Conservation (phyloP, 2,797 vertebrate species). For the Eptatretus atami region DNA sequence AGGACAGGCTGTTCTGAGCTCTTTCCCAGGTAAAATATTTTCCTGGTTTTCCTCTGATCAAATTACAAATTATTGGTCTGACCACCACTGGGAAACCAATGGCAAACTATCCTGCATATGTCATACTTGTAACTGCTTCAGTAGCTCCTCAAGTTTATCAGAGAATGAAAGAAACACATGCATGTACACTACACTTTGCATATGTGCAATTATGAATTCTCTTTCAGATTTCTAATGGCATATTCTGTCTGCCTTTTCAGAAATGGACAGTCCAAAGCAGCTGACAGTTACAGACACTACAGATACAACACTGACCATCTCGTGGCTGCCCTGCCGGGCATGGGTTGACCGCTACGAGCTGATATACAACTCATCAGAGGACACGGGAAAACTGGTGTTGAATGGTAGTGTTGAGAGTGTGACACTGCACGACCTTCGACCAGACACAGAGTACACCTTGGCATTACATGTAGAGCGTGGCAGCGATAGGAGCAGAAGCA, state of each 20-base stretch:
- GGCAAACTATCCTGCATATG: neutral
- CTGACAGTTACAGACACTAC: constrained; percentile 64
- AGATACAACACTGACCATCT: constrained; percentile 53
- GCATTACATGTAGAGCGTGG: constrained; percentile 37
- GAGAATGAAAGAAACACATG: too few relatives aligned
- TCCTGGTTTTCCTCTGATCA: too few relatives aligned
- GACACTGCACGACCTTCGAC: constrained; percentile 32
- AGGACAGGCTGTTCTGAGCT: too few relatives aligned
- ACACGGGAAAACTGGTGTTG: constrained; percentile 44
- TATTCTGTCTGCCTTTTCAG: constrained; percentile 12
- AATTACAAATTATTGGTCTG: too few relatives aligned
- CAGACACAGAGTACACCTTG: constrained; percentile 59
- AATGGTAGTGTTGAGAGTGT: constrained; percentile 41
- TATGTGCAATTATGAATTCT: neutral
- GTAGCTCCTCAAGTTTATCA: too few relatives aligned
- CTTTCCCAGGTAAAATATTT: too few relatives aligned
- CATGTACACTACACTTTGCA: neutral
- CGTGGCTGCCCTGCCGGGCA: constrained; percentile 48
- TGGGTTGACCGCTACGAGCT: constrained; percentile 79
- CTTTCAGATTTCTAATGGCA: too few relatives aligned
- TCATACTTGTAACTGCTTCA: neutral
- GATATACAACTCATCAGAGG: constrained; percentile 49
- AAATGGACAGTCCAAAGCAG: constrained; percentile 54
- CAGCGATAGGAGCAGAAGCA: constrained; percentile 40
- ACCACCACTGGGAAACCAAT: too few relatives aligned